Conservation (phyloP, 2,113 vertebrate species). For the Eulemur macaco region DNA sequence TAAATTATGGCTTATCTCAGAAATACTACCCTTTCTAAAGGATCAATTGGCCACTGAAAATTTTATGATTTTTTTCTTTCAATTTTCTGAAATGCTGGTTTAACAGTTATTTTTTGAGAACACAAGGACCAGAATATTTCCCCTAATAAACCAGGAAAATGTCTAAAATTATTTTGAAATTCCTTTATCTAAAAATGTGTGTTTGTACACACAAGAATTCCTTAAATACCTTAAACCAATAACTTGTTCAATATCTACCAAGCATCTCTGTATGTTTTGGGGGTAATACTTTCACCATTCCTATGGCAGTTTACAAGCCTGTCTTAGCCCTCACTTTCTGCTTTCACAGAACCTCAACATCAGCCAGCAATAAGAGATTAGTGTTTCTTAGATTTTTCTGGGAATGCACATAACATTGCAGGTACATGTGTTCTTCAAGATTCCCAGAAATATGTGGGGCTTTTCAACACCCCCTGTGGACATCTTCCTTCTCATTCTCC, state of each 20-base stretch:
- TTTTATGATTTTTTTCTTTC: neutral
- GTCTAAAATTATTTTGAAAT: neutral
- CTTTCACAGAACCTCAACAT: neutral
- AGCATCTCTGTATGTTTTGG: neutral
- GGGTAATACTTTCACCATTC: neutral
- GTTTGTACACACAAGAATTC: neutral
- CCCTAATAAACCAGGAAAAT: neutral
- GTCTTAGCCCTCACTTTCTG: neutral
- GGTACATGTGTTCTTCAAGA: neutral
- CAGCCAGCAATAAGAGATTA: neutral
- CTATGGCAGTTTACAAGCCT: neutral
- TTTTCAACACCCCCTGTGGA: neutral
- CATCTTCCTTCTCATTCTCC: neutral
- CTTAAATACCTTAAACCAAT: neutral
- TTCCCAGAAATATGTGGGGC: neutral
- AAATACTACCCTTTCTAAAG: neutral
- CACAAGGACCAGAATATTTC: neutral
- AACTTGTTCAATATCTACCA: neutral
- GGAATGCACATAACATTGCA: too few relatives aligned
- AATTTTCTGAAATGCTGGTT: neutral
- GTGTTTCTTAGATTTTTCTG: neutral
- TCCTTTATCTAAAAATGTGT: neutral
- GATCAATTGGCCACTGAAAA: neutral
- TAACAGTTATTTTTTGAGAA: neutral
- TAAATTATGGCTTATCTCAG: neutral